Evolutionary conservation across 2,888 invertebrate genomes (phyloP), one percentile per base, ranked within the genome.

Genomic region (Colletes collaris): DNA sequence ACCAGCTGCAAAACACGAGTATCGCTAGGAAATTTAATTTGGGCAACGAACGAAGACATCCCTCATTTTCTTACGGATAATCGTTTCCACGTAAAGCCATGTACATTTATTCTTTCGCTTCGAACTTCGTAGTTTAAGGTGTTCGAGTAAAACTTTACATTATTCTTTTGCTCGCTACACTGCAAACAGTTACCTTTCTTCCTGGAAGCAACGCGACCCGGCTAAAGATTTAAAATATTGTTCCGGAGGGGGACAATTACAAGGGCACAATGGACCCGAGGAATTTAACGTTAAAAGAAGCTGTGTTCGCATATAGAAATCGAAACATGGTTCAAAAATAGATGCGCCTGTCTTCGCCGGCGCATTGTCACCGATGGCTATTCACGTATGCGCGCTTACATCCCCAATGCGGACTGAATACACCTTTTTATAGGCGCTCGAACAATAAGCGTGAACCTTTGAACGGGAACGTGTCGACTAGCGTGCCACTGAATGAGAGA

Each of bases 371-470:
- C 46, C 56, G 40, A n/a, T 40, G 11, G 40, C 64, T 56, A 74
- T 73, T 79, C 80, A 69, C 44, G 60, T 13, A 46, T 46, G 8
- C 7, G 40, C 67, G 49, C 49, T 58, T 62, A 27, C 73, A 40
- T 63, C 60, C 40, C 16, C 46, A 19, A 27, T 35, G 10, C 7
- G 46, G 13, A 35, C 16, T 79, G 80, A 80, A 80, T 74, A 62
- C 64, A 74, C 56, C 69, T 80, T 74, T 80, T 80, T 62, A 44
- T 46, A 37, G 58, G 53, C 35, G 53, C 44, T 35, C 60, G 74
- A 74, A 80, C 80, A 80, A 80, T 79, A 79, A 80, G 72, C 68
- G 65, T 35, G 80, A 66, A 74, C 56, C 80, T 80, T 65, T 74
- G 65, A 69, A 56, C 80, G 56, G 46, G n/a, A 66, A 56, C 73